Conservation (phyloP, 2,113 vertebrate species). For the Amblyornis subalaris region DNA sequence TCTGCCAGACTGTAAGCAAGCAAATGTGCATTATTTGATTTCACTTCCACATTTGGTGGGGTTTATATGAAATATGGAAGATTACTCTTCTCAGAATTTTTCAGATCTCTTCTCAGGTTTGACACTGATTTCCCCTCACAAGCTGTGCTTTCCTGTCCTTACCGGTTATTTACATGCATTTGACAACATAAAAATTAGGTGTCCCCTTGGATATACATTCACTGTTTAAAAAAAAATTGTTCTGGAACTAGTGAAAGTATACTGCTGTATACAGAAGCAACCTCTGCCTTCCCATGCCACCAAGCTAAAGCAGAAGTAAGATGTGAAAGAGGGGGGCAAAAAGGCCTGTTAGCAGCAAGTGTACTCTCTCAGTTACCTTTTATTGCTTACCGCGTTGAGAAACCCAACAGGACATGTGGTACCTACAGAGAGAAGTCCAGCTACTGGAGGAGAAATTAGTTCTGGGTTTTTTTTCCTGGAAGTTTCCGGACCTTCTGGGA, state of each 20-base stretch:
- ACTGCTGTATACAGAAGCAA: background rate
- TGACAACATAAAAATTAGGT: background rate
- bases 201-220: background rate
- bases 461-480: background rate
- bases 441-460: background rate
- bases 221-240: background rate
- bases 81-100: background rate
- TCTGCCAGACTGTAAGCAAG: conserved; percentile 92
- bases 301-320: background rate
- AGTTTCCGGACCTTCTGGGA: background rate
- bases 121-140: background rate
- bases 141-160: background rate
- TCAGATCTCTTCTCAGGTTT: background rate
- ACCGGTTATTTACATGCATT: background rate
- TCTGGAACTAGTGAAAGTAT: background rate
- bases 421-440: background rate
- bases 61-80: background rate
- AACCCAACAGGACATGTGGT: background rate
- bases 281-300: background rate
- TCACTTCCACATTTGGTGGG: background rate
- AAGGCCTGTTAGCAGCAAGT: background rate
- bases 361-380: background rate
- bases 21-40: background rate
- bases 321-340: rapidly evolving
- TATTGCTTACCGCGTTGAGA: background rate